Conservation (phyloP, 37 sponge, comb jelly and placozoan species). For the Axinella damicornis region DNA sequence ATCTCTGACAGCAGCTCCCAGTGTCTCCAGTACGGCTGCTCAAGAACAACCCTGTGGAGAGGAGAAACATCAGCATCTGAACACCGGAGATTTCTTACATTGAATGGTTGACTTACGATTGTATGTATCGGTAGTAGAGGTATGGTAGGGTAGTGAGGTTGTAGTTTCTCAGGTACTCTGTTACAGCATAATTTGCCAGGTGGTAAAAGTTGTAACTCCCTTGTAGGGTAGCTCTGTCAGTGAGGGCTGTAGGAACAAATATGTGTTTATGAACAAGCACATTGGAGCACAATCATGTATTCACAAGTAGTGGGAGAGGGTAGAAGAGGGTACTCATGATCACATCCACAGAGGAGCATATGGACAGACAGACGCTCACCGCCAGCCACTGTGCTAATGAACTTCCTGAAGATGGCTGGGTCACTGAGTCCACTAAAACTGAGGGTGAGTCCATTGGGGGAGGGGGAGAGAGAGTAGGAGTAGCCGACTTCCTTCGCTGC, state of each 20-base stretch:
- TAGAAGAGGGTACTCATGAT: too few species aligned
- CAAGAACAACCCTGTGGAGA: constrained; percentile 58
- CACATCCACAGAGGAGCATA: too few species aligned
- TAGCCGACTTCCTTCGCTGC: constrained; percentile 50
- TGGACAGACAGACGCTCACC: constrained; percentile 44
- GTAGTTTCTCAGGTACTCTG: constrained; percentile 43
- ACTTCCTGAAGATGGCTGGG: constrained; percentile 3
- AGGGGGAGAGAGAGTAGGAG: constrained; percentile 6
- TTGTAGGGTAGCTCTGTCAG: not conserved
- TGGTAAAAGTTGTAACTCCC: constrained; percentile 1
- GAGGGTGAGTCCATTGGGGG: constrained; percentile 51
- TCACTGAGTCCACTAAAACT: constrained; percentile 78
- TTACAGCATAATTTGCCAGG: not conserved
- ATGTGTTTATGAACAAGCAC: too few species aligned
- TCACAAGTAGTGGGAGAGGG: too few species aligned
- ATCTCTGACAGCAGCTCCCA: constrained; percentile 25
- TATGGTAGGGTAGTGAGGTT: constrained; percentile 47
- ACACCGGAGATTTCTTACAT: too few species aligned
- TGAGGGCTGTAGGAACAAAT: too few species aligned
- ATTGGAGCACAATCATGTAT: too few species aligned
- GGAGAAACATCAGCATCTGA: too few species aligned
- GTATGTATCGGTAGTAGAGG: constrained; percentile 57
- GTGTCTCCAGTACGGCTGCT: constrained; percentile 56
- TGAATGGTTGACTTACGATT: constrained; percentile 63
- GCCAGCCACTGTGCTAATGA: constrained; percentile 7